A percentile compares a stretch with the other conserved stretches of the same genome.
phyloP scores from a whole-genome alignment of 1,140 invertebrate genomes.

The roundworm (Caenorhabditis elegans) region DNA sequence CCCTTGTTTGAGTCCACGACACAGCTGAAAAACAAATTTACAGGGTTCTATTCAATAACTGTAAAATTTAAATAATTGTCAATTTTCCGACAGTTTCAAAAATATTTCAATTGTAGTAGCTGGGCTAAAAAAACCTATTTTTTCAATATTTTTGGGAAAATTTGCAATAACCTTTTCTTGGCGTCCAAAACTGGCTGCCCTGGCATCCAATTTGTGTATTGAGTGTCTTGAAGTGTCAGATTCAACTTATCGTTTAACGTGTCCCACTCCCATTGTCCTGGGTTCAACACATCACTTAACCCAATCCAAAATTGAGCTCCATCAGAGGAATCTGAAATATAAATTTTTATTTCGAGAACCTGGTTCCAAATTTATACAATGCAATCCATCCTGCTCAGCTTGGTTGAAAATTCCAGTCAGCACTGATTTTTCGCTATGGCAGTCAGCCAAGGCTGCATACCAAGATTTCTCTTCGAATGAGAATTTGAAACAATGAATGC shows the following conservation, averaged over 20 bases:
- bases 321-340: background rate
- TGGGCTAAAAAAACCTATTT: too few species aligned
- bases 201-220: slow-evolving; percentile 39
- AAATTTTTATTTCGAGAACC: too few species aligned
- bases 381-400: slow-evolving; percentile 17
- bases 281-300: slow-evolving; percentile 31
- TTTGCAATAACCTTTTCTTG: background rate
- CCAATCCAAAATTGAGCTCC: slow-evolving; percentile 40
- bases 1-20: slow-evolving; percentile 14
- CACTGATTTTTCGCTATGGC: background rate
- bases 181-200: background rate
- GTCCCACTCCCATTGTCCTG: slow-evolving; percentile 38
- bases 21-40: slow-evolving; percentile 40
- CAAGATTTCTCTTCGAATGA: background rate
- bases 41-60: too few species aligned
- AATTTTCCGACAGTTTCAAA: too few species aligned
- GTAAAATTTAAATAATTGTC: too few species aligned
- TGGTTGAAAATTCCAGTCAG: slow-evolving; percentile 34
- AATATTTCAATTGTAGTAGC: too few species aligned
- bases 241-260: background rate
- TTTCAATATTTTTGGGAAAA: too few species aligned
- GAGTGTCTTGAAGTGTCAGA: slow-evolving; percentile 20
- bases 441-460: slow-evolving; percentile 8
- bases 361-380: too few species aligned
- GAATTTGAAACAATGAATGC: slow-evolving; percentile 38